These are phyloP conservation scores for Tetramorium bicarinatum DNA, from an alignment of 2,888 invertebrate species.

Conservation along the genomic window DNA sequence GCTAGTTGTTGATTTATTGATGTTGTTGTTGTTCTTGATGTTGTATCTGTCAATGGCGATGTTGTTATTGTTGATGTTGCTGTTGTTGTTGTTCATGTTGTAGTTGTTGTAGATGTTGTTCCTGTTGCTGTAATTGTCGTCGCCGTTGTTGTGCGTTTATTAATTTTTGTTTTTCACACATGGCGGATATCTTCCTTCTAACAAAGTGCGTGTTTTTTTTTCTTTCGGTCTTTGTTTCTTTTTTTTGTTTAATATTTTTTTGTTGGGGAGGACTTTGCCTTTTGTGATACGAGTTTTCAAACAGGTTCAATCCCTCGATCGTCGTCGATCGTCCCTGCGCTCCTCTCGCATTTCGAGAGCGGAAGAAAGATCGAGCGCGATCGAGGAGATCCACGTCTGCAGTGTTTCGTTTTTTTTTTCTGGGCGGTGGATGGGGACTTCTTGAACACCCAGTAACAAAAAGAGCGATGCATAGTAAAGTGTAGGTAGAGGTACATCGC, in stretches of 20 bases:
- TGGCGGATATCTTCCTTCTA: conserved; percentile 65
- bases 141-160: conserved; percentile 66
- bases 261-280: background rate
- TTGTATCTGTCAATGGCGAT: conserved; percentile 67
- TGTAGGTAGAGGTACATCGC: conserved; percentile 61
- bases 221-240: conserved; percentile 31
- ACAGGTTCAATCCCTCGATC: conserved; percentile 32
- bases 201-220: conserved; percentile 53
- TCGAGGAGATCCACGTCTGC: conserved; percentile 39
- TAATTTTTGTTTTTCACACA: conserved; percentile 53
- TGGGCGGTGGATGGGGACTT: conserved; percentile 6
- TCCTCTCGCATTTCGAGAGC: background rate
- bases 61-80: conserved; percentile 72
- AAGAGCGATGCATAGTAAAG: conserved; percentile 50
- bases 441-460: conserved; percentile 49
- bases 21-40: conserved; percentile 75
- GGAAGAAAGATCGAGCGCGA: conserved; percentile 39
- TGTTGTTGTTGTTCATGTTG: conserved; percentile 57
- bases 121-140: conserved; percentile 69
- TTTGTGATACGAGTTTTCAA: conserved; percentile 41
- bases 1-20: conserved; percentile 76
- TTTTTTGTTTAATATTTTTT: background rate
- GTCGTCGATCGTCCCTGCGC: conserved; percentile 24
- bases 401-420: conserved; percentile 33
- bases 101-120: conserved; percentile 71